Percentiles rank a stretch among this genome's conserved stretches.
phyloP scores from a whole-genome alignment of 2,797 vertebrate genomes.

The Propithecus perrieri region DNA sequence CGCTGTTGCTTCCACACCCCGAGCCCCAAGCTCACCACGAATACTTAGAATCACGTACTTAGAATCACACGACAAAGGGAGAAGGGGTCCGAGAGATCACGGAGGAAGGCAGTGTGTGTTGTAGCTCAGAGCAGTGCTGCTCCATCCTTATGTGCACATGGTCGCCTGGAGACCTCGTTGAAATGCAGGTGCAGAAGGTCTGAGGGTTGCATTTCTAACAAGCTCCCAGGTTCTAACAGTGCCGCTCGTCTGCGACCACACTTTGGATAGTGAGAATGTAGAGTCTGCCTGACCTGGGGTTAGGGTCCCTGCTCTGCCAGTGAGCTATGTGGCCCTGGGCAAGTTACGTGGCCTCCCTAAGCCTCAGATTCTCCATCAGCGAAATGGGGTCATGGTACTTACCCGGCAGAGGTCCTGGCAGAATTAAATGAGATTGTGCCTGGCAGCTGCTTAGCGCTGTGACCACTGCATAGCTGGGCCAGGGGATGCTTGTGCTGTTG shows the following conservation, averaged over 20 bases:
- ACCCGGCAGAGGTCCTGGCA: not conserved
- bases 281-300: not conserved
- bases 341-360: not conserved
- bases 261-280: not conserved
- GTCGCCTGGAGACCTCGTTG: not conserved
- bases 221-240: fast-evolving
- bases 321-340: not conserved
- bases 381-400: not conserved
- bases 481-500: fast-evolving
- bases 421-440: not conserved
- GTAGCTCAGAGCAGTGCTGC: fast-evolving
- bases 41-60: not conserved
- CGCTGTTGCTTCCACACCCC: fast-evolving
- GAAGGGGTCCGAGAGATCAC: fast-evolving
- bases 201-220: not conserved
- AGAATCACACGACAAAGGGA: not conserved
- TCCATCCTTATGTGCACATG: fast-evolving
- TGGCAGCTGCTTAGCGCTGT: not conserved
- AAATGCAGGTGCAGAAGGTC: not conserved
- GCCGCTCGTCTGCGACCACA: too few species aligned
- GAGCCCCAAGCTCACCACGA: not conserved
- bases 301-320: not conserved
- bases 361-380: not conserved
- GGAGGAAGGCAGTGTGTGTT: fast-evolving
- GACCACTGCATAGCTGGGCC: fast-evolving